A percentile compares a stretch with the other conserved stretches of the same genome.
Evolutionary conservation across 2,797 vertebrate species (phyloP).

Genomic region (Sebastes kiyomatsui): DNA sequence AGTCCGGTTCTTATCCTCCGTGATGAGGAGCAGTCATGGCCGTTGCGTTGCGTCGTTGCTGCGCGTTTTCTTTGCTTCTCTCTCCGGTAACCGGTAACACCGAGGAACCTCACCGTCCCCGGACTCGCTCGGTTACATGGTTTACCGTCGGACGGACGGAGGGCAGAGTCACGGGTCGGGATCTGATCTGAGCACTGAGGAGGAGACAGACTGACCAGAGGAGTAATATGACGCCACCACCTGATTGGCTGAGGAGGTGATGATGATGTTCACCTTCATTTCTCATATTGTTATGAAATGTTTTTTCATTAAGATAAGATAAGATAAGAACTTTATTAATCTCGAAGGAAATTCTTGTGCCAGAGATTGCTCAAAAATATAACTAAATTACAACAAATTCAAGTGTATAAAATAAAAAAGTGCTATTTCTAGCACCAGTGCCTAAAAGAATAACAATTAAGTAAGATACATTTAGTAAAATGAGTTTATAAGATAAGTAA

Average conservation of each 20-base stretch:
- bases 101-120: constrained; percentile 21
- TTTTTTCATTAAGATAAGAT: no score
- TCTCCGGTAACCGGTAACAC: neutral
- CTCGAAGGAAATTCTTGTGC: no score
- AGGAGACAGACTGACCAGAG: neutral
- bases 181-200: neutral
- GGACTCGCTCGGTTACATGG: constrained; percentile 20
- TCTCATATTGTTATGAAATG: neutral
- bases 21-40: neutral
- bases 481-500: no score
- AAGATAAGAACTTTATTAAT: no score
- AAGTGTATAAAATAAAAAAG: no score
- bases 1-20: neutral
- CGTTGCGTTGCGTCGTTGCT: neutral
- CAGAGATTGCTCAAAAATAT: no score
- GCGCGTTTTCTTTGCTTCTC: neutral
- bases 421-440: no score
- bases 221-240: constrained; percentile 19
- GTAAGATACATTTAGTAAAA: no score
- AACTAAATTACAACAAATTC: no score
- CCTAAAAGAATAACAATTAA: no score
- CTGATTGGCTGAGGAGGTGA: constrained; percentile 20
- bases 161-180: neutral
- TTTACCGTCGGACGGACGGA: neutral
- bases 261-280: neutral